These are phyloP conservation scores for Syrphus vitripennis DNA, from an alignment of 2,888 invertebrate species.

Conservation along the genomic window DNA sequence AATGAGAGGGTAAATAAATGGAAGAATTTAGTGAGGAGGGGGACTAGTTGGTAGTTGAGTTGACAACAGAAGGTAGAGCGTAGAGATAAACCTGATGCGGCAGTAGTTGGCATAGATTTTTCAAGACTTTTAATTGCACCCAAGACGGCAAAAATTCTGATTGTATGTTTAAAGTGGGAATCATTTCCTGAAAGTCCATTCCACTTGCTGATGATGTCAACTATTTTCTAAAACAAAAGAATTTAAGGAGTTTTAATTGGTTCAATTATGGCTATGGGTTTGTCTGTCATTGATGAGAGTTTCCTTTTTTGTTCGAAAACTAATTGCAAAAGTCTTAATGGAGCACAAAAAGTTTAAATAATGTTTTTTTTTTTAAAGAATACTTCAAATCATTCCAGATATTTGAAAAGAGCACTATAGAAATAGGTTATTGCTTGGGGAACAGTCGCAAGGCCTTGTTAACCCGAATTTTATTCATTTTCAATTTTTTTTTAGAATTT, in stretches of 20 bases:
- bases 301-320: not conserved
- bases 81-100: not conserved
- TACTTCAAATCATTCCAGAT: not conserved
- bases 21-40: not conserved
- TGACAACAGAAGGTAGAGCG: not conserved
- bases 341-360: not conserved
- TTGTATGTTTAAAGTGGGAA: not conserved
- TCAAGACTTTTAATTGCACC: not conserved
- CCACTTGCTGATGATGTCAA: not conserved
- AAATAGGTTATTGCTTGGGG: not conserved
- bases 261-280: not conserved
- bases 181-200: slow-evolving; percentile 1
- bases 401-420: not conserved
- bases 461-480: too few relatives aligned
- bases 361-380: not conserved
- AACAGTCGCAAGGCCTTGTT: too few relatives aligned
- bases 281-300: not conserved
- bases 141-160: not conserved
- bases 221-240: not conserved
- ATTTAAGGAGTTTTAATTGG: slow-evolving; percentile 4
- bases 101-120: slow-evolving; percentile 29
- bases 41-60: not conserved
- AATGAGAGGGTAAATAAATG: not conserved
- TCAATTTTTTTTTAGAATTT: too few relatives aligned
- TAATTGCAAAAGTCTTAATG: not conserved